phyloP scores from a whole-genome alignment of 2,797 vertebrate species.

The Okamejei kenojei region DNA sequence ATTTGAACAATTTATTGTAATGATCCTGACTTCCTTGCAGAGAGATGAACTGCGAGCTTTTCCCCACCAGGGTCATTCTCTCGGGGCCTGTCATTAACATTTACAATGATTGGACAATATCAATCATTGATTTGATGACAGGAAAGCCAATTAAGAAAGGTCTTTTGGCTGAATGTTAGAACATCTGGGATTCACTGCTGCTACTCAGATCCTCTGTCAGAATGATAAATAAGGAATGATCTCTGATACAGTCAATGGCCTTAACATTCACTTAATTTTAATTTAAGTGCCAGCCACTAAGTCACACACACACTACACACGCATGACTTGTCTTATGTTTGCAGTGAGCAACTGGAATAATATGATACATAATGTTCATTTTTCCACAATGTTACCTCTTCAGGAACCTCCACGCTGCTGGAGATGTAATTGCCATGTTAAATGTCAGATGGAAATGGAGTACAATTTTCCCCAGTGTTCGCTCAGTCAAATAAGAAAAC shows the following conservation, averaged over 20 bases:
- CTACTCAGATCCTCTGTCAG: background rate
- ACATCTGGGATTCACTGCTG: background rate
- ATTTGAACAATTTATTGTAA: background rate
- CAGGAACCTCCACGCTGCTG: background rate
- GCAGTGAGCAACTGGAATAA: background rate
- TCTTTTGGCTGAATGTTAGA: background rate
- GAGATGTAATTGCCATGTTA: background rate
- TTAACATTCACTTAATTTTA: background rate
- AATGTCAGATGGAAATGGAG: background rate
- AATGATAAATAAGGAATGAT: background rate
- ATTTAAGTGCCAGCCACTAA: background rate
- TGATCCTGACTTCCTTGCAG: background rate
- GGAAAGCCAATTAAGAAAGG: background rate
- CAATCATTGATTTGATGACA: background rate
- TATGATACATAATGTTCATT: background rate
- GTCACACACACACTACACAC: too few relatives aligned
- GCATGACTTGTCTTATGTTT: background rate
- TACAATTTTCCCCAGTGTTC: background rate
- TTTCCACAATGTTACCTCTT: background rate
- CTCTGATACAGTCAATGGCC: background rate
- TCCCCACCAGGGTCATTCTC: constrained; percentile 6
- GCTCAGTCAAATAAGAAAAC: background rate
- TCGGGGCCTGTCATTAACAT: background rate
- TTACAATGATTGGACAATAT: constrained; percentile 9
- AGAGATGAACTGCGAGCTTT: background rate